Evolutionary conservation across 2,888 invertebrate genomes (phyloP), one percentile per base, ranked within the genome.

Genomic region (Frankliniella fusca): DNA sequence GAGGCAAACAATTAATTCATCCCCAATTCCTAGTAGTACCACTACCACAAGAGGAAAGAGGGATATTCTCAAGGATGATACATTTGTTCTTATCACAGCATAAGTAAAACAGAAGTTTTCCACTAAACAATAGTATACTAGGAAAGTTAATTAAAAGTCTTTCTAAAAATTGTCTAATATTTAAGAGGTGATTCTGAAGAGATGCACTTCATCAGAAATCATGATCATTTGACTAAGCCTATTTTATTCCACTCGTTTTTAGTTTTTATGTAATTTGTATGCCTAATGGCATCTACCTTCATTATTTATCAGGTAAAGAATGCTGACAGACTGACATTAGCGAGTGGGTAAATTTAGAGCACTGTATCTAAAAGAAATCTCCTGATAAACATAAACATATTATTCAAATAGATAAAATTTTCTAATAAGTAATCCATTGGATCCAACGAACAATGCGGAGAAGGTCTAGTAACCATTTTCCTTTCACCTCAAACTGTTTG

Each of bases 391-490:
- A 81, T 76, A 54, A 9, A n/a, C n/a, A n/a, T n/a, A n/a, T n/a
- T n/a, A n/a, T n/a, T n/a, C 20, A 81, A 10, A 81, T 20, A 20
- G 8, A 8, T 27, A 48, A 15, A 81, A 48, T n/a, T 81, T n/a
- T 65, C 28, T 54, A 81, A n/a, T 61, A 49, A 12, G 50, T 81
- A 28, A 81, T 49, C 50, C 49, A 54, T 49, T 50, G 48, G 65
- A 76, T 84, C 81, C 15, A 81, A 23, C n/a, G 85, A 84, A 61
- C 85, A 85, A 82, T 85, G 84, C 54, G 84, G 83, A 20, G 81
- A 50, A 54, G 81, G 48, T 81, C 61, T 27, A 82, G 82, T 54
- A 48, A 54, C 81, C 61, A 28, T 23, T 81, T 61, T 82, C 61
- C 38, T 28, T 61, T 28, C 20, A 48, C 28, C 12, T 80, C 54